A percentile compares a stretch with the other conserved stretches of the same genome.
These are phyloP conservation scores for Catalaphyllia jardinei DNA, from an alignment of 64 coral and sea anemone genomes.

Conservation along the genomic window DNA sequence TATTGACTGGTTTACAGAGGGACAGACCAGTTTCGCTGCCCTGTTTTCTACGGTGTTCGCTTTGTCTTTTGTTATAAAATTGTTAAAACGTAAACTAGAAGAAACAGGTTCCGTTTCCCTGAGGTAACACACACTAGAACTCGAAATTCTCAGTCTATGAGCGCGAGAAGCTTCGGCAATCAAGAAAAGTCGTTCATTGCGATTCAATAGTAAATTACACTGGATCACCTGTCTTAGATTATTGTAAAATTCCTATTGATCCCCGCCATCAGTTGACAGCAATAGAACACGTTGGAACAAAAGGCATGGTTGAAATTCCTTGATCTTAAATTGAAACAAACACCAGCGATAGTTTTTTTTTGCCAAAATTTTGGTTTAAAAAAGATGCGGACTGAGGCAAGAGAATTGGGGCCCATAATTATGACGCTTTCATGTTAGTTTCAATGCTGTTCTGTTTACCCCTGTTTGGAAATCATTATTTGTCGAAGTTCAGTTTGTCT, in stretches of 20 bases:
- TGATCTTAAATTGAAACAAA: not conserved
- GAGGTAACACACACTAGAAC: not conserved
- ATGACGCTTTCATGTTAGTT: not conserved
- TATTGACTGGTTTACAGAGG: not conserved
- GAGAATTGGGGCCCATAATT: not conserved
- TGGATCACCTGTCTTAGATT: constrained; percentile 1
- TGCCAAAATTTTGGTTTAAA: not conserved
- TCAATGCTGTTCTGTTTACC: not conserved
- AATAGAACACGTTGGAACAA: constrained; percentile 1
- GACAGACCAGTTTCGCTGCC: not conserved
- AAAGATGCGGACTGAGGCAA: not conserved
- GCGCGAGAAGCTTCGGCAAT: not conserved
- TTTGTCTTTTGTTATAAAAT: not conserved
- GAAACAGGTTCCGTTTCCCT: not conserved
- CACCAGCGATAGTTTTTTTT: not conserved
- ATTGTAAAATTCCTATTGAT: constrained; percentile 20
- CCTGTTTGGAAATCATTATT: not conserved
- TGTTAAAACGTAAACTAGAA: constrained; percentile 17
- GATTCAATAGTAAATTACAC: not conserved
- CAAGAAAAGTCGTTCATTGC: not conserved
- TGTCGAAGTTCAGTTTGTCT: not conserved
- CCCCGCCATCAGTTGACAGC: constrained; percentile 13
- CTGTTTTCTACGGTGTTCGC: not conserved
- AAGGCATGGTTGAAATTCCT: not conserved
- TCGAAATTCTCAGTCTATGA: not conserved